phyloP scores from a whole-genome alignment of 2,888 invertebrate species.

The Chamaedrilus cognettii region DNA sequence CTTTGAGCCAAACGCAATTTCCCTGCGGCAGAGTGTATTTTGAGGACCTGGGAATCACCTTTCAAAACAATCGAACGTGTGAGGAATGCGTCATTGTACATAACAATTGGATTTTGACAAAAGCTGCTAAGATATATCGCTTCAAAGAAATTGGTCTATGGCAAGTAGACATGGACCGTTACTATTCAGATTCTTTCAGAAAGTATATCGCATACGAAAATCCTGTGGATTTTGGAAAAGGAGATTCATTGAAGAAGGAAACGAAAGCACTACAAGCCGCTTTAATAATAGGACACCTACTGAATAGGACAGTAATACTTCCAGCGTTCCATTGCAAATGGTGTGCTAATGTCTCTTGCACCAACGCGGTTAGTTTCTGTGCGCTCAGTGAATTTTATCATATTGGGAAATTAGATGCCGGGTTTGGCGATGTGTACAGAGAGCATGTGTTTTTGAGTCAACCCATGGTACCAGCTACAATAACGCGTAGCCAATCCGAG shows the following conservation, averaged over 20 bases:
- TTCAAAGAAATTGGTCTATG: slow-evolving; percentile 16
- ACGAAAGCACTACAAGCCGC: slow-evolving; percentile 17
- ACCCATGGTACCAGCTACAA: neutral
- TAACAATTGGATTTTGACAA: slow-evolving; percentile 13
- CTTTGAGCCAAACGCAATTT: neutral
- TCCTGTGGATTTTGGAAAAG: neutral
- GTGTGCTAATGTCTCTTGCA: too few species aligned
- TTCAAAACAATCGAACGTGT: neutral
- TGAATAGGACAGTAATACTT: slow-evolving; percentile 32
- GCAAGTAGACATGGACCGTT: slow-evolving; percentile 4
- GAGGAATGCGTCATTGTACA: slow-evolving; percentile 13
- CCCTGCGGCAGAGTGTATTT: neutral
- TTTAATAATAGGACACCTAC: slow-evolving; percentile 15
- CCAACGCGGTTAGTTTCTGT: too few species aligned
- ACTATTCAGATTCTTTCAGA: neutral
- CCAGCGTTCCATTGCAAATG: slow-evolving; percentile 31
- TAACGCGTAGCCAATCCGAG: neutral
- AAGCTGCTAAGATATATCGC: slow-evolving; percentile 7
- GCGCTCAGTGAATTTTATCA: neutral
- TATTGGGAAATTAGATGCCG: neutral
- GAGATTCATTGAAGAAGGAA: neutral
- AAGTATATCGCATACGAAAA: neutral
- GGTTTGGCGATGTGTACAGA: neutral
- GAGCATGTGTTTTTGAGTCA: neutral
- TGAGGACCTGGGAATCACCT: neutral